These are phyloP conservation scores for Linhomoeus sp. DNA, from an alignment of 2,888 invertebrate genomes.

Conservation along the genomic window DNA sequence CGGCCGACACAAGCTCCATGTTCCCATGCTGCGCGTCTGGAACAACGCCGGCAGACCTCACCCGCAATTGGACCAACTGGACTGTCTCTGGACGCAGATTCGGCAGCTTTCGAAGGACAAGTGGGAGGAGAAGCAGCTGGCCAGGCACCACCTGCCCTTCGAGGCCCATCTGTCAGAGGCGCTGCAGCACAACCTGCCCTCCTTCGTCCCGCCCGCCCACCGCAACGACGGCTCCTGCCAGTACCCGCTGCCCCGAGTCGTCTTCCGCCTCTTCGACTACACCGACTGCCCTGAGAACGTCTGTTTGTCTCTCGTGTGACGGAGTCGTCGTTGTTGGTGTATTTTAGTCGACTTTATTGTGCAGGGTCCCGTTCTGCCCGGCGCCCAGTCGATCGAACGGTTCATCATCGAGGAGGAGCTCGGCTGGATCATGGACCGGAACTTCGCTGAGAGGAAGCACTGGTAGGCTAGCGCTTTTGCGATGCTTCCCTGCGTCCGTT, in stretches of 20 bases:
- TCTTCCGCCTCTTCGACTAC: constrained; percentile 86
- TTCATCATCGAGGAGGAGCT: constrained; percentile 94
- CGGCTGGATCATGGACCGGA: constrained; percentile 69
- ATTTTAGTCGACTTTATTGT: constrained; percentile 3
- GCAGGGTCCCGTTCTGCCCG: constrained; percentile 48
- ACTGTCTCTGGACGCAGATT: constrained; percentile 86
- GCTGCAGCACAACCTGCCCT: constrained; percentile 74
- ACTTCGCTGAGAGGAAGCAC: constrained; percentile 70
- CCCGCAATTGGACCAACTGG: constrained; percentile 82
- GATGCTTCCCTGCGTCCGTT: background rate
- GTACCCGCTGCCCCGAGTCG: constrained; percentile 83
- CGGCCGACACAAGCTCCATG: constrained; percentile 75
- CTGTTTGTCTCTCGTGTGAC: constrained; percentile 3
- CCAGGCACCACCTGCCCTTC: constrained; percentile 74
- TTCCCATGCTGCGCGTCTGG: constrained; percentile 61
- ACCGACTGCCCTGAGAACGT: constrained; percentile 74
- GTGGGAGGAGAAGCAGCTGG: constrained; percentile 39
- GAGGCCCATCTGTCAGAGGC: constrained; percentile 86
- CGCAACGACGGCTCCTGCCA: constrained; percentile 61
- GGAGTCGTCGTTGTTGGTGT: constrained; percentile 25
- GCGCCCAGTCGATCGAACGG: constrained; percentile 86
- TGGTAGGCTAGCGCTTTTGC: constrained; percentile 39
- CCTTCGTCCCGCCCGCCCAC: constrained; percentile 72
- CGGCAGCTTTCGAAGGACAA: constrained; percentile 73
- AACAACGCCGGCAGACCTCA: constrained; percentile 77